Evolutionary conservation across 2,797 vertebrate species (phyloP).

Genomic region (Acipenser transmontanus): DNA sequence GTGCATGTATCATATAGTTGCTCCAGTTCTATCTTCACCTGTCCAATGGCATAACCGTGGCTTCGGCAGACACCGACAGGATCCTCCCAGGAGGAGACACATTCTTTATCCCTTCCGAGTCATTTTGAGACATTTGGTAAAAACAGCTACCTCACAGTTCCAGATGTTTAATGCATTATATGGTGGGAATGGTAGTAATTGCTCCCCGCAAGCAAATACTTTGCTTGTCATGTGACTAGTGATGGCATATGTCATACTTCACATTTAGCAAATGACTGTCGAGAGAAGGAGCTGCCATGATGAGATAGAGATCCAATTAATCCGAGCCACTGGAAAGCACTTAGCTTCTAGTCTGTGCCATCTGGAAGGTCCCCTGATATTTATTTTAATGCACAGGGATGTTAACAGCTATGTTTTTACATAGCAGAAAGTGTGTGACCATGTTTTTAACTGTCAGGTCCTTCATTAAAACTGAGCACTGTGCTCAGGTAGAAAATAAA

Average conservation of each 20-base stretch:
- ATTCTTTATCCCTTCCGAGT: too few species aligned
- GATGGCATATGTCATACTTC: conserved; percentile 45
- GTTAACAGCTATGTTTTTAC: neutral
- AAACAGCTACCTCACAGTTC: neutral
- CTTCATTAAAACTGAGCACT: too few species aligned
- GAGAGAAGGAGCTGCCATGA: conserved; percentile 31
- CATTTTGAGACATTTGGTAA: too few species aligned
- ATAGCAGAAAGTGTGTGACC: neutral
- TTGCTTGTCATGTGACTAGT: conserved; percentile 46
- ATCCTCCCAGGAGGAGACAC: too few species aligned
- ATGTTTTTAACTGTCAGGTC: neutral
- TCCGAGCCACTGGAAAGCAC: conserved; percentile 46
- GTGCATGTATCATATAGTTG: too few species aligned
- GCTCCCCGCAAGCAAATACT: conserved; percentile 35
- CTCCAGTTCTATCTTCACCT: too few species aligned
- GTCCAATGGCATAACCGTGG: too few species aligned
- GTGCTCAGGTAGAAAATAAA: too few species aligned
- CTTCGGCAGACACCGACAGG: too few species aligned
- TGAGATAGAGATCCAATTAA: conserved; percentile 48
- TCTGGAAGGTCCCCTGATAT: conserved; percentile 34
- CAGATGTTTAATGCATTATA: conserved; percentile 23
- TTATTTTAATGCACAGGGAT: conserved; percentile 4
- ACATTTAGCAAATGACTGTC: conserved; percentile 42
- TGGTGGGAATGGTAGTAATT: neutral
- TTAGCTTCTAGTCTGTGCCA: conserved; percentile 43